phyloP scores from a whole-genome alignment of 1,140 invertebrate genomes.

The Oreohelix idahoensis region DNA sequence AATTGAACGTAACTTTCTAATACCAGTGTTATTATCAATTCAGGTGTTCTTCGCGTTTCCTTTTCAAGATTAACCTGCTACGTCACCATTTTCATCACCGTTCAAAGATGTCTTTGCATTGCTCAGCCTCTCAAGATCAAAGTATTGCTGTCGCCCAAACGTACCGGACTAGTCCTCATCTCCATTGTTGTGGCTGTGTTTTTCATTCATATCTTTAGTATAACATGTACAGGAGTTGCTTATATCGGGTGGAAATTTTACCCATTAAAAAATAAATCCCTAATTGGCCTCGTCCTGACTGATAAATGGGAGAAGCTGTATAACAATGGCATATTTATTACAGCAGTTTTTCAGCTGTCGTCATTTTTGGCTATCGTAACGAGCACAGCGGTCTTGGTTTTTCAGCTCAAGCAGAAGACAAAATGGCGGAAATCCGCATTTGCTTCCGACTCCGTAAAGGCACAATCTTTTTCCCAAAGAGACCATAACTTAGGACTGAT shows the following conservation, averaged over 20 bases:
- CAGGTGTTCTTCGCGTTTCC: not conserved
- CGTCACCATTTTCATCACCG: not conserved
- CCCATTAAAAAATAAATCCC: not conserved
- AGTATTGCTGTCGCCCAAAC: not conserved
- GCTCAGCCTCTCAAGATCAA: not conserved
- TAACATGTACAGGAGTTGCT: not conserved
- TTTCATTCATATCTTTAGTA: not conserved
- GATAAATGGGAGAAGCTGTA: not conserved
- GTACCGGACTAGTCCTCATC: not conserved
- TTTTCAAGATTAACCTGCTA: not conserved
- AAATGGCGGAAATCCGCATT: not conserved
- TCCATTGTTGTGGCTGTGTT: not conserved
- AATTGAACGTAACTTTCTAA: no score
- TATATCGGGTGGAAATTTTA: not conserved
- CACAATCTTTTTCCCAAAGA: not conserved
- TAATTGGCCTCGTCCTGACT: not conserved
- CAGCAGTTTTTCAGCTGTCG: not conserved
- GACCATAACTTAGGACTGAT: not conserved
- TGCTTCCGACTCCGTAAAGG: not conserved
- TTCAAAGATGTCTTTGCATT: not conserved
- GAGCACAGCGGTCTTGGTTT: not conserved
- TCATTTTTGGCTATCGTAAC: not conserved
- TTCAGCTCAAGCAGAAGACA: not conserved
- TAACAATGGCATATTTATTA: not conserved
- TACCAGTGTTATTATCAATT: no score